These are phyloP conservation scores for Macquaria australasica DNA, from an alignment of 2,113 vertebrate genomes.

Conservation along the genomic window DNA sequence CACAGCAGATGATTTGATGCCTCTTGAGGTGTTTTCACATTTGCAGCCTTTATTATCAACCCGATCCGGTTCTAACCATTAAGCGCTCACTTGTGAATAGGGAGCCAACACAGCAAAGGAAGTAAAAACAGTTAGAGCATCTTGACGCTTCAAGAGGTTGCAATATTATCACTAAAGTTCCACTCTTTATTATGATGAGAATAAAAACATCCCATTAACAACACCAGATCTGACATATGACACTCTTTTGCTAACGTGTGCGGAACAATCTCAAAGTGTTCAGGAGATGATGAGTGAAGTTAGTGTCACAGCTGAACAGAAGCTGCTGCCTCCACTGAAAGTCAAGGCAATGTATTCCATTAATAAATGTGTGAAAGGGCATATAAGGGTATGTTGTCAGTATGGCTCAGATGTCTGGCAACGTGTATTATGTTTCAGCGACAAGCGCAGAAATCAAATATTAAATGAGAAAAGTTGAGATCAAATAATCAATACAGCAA, in stretches of 20 bases:
- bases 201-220: background rate
- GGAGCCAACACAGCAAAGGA: background rate
- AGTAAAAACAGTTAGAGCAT: background rate
- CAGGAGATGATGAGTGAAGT: background rate
- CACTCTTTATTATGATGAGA: background rate
- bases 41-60: background rate
- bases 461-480: background rate
- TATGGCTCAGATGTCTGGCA: background rate
- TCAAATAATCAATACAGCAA: background rate
- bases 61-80: background rate
- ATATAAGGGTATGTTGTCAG: background rate
- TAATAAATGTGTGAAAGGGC: background rate
- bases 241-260: background rate
- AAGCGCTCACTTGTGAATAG: background rate
- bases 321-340: background rate
- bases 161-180: background rate
- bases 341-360: background rate
- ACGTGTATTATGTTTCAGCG: background rate
- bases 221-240: background rate
- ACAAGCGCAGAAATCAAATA: constrained; percentile 12
- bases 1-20: constrained; percentile 12
- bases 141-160: background rate
- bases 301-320: background rate
- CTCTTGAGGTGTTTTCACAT: background rate
- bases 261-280: constrained; percentile 1